Evolutionary conservation across 2,888 invertebrate species (phyloP), one percentile per base, ranked within the genome.

Genomic region (Tetranychus piercei): DNA sequence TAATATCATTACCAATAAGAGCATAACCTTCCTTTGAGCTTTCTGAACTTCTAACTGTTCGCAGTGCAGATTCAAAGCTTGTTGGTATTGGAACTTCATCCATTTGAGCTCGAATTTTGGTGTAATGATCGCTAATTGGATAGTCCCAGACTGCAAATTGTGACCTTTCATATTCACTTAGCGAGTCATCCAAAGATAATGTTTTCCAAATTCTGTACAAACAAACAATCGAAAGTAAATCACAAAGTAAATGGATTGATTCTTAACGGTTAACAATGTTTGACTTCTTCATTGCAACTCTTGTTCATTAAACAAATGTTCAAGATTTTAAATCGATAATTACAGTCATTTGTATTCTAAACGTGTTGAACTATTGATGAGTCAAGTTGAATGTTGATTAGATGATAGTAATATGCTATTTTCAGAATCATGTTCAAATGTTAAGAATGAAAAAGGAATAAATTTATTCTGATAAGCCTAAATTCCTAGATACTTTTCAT

Each of bases 41-140:
- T 55, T 73, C 74, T 8, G 76, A 77, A 18, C 67, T 64, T 66
- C 78, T 74, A 0, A 94, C 90, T 75, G 89, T 86, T 9, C 86
- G 85, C 0, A 95, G 84, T 0, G 94, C 96, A 78, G 90, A 90
- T 0, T 44, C 71, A 67, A 91, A 86, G 5, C 87, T 87, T 45
- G 86, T 85, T 0, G 96, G 96, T 9, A 96, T 86, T 0, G 87
- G 87, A 0, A 94, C 90, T 79, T 89, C 88, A 80, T 88, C 86
- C 94, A 96, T 96, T 0, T 92, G 92, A 81, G 94, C 92, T 91
- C 95, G 95, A 90, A 97, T 94, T 84, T 96, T 97, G 69, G 95
- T 96, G 82, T 94, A 97, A 81, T 94, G 96, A 83, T 97, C 96
- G 80, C 94, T 94, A 0, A 97, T 94, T 0, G 97, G 97, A 82